A percentile compares a stretch with the other conserved stretches of the same genome.
Conservation (phyloP, 2,888 invertebrate genomes). For the Brachyptera putata region DNA sequence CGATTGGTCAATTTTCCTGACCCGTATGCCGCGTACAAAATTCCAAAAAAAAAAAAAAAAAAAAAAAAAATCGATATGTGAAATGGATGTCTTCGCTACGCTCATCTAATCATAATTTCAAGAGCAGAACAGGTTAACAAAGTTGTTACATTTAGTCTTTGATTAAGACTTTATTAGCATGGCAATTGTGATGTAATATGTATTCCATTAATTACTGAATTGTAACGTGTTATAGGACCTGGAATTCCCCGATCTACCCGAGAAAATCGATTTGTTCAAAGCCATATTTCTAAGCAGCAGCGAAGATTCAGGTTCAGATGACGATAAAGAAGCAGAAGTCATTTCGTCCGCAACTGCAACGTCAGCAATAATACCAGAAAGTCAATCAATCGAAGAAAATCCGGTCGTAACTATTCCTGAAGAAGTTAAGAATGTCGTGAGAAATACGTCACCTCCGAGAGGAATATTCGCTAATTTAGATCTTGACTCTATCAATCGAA, state of each 20-base stretch:
- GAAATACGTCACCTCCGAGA: constrained; percentile 65
- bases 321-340: constrained; percentile 45
- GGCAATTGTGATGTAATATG: too few relatives aligned
- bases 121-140: too few relatives aligned
- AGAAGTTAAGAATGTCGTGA: constrained; percentile 52
- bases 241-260: constrained; percentile 46
- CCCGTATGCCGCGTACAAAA: too few relatives aligned
- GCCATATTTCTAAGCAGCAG: constrained; percentile 83
- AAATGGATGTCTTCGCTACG: too few relatives aligned
- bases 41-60: too few relatives aligned
- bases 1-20: too few relatives aligned
- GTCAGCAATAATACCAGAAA: background rate
- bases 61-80: too few relatives aligned
- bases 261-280: constrained; percentile 77
- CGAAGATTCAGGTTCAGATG: constrained; percentile 55
- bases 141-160: background rate
- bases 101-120: too few relatives aligned
- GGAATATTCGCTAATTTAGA: constrained; percentile 67
- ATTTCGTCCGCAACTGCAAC: constrained; percentile 33
- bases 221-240: constrained; percentile 23
- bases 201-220: too few relatives aligned
- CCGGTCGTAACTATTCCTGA: constrained; percentile 33
- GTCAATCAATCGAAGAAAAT: background rate
- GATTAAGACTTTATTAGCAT: background rate
- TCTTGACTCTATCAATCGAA: constrained; percentile 48